Evolutionary conservation across 2,797 vertebrate species (phyloP).

Genomic region (Danionella dracula): DNA sequence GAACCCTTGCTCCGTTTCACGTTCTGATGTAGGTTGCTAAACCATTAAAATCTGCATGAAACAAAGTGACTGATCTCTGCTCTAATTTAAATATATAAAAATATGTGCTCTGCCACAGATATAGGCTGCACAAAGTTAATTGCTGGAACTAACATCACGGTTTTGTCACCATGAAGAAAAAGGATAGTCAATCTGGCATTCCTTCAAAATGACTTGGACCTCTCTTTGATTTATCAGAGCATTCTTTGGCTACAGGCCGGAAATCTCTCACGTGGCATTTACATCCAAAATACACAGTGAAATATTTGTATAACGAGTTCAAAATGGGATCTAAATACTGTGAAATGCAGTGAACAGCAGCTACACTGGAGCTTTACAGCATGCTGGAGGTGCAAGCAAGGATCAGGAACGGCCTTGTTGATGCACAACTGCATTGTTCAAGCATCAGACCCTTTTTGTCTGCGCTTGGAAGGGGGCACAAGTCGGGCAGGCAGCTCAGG

Average conservation of each 20-base stretch:
- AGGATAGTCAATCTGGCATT: constrained; percentile 10
- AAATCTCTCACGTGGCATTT: background rate
- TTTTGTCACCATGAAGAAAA: background rate
- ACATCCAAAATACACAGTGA: background rate
- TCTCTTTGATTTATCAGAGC: background rate
- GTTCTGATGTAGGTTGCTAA: constrained; percentile 2
- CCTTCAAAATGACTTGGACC: constrained; percentile 10
- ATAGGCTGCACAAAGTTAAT: background rate
- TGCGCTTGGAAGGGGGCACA: constrained; percentile 86
- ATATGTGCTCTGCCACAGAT: background rate
- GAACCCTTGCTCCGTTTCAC: constrained; percentile 14
- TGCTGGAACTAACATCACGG: background rate
- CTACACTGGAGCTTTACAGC: background rate
- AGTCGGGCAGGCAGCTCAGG: constrained; percentile 80
- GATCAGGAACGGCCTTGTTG: background rate
- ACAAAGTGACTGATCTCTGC: background rate
- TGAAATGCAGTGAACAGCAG: background rate
- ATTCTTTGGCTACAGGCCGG: constrained; percentile 13
- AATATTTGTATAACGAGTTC: background rate
- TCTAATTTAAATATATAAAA: no score
- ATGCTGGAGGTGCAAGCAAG: background rate
- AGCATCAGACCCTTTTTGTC: constrained; percentile 85
- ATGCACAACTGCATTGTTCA: constrained; percentile 59
- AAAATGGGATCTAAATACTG: constrained; percentile 6
- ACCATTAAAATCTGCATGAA: background rate